These are phyloP conservation scores for Hydrozoanthus tunicans DNA, from an alignment of 64 coral and sea anemone genomes.

Conservation along the genomic window DNA sequence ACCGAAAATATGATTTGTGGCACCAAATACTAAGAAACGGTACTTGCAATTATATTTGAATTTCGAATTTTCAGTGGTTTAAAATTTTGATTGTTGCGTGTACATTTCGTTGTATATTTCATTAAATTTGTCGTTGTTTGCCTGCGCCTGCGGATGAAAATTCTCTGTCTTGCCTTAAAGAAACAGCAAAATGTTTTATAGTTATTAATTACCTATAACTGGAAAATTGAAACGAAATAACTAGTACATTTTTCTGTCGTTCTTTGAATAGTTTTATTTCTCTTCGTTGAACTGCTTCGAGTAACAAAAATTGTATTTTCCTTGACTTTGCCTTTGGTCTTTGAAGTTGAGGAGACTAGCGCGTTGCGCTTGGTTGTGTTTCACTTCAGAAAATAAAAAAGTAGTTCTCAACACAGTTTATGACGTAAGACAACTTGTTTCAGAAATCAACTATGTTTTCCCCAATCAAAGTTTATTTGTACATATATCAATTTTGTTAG, in stretches of 20 bases:
- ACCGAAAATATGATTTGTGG: too few species aligned
- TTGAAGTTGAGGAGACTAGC: too few species aligned
- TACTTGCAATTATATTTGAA: too few species aligned
- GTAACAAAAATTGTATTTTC: too few species aligned
- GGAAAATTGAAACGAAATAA: neutral
- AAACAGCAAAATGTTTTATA: too few species aligned
- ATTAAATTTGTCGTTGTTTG: neutral
- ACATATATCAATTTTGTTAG: neutral
- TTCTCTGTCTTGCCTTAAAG: neutral
- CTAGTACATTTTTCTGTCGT: neutral
- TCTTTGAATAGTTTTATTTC: neutral
- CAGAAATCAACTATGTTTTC: too few species aligned
- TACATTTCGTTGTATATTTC: conserved; percentile 20
- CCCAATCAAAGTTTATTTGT: neutral
- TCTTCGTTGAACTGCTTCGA: too few species aligned
- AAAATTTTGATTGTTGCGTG: neutral
- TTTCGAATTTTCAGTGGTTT: neutral
- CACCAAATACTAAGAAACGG: too few species aligned
- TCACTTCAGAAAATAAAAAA: too few species aligned
- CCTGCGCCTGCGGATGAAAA: neutral
- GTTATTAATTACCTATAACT: too few species aligned
- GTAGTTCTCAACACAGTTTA: neutral
- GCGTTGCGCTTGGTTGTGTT: too few species aligned
- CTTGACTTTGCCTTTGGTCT: too few species aligned
- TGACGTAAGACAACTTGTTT: neutral